phyloP scores from a whole-genome alignment of 2,888 invertebrate genomes.

The Daptonema setosum region DNA sequence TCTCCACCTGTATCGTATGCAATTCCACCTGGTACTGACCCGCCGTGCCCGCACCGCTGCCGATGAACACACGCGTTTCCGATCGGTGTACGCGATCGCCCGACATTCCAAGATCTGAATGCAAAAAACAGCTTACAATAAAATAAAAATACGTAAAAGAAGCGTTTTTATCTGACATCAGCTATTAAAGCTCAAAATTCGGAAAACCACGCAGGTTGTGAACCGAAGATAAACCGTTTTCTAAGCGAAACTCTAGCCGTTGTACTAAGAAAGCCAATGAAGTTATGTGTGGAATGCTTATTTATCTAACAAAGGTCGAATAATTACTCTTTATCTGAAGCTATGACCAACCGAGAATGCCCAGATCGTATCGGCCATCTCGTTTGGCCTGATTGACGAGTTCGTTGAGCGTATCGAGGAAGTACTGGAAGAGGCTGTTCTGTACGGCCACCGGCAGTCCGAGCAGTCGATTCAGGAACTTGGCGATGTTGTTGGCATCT shows the following conservation, averaged over 20 bases:
- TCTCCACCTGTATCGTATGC: constrained; percentile 58
- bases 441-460: constrained; percentile 92
- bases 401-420: constrained; percentile 75
- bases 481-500: constrained; percentile 64
- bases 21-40: constrained; percentile 49
- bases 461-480: constrained; percentile 83
- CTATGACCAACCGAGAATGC: constrained; percentile 56
- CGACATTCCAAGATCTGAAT: constrained; percentile 48
- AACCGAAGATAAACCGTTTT: no score
- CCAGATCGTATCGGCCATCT: constrained; percentile 81
- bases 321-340: no score
- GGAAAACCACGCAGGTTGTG: no score
- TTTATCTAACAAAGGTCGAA: no score
- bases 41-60: constrained; percentile 29
- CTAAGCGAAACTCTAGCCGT: no score
- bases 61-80: constrained; percentile 56
- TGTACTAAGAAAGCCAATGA: no score
- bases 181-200: no score
- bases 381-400: constrained; percentile 78
- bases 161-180: no score
- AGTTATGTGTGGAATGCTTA: no score
- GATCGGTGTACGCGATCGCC: constrained; percentile 72
- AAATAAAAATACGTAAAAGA: constrained; percentile 3
- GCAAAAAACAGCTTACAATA: background rate
- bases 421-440: constrained; percentile 83